phyloP scores from a whole-genome alignment of 2,113 vertebrate genomes.

The Corvus cornix region DNA sequence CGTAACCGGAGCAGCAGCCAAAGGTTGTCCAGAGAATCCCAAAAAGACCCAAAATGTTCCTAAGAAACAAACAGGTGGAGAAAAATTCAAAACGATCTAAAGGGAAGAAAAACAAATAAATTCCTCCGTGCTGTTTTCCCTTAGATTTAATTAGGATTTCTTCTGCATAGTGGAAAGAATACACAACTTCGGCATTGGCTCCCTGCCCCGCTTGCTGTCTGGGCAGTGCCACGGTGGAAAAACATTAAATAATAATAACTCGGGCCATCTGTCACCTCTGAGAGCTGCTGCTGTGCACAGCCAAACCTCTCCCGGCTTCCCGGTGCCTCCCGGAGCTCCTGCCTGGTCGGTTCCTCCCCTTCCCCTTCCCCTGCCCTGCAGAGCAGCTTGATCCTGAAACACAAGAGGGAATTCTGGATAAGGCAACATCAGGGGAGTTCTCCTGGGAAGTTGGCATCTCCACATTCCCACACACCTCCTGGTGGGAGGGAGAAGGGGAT shows the following conservation, averaged over 20 bases:
- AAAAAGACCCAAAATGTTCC: background rate
- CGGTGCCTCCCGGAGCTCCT: background rate
- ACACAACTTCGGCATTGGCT: background rate
- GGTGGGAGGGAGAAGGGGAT: background rate
- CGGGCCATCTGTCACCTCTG: background rate
- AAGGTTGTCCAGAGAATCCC: background rate
- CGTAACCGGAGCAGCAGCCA: fast-evolving
- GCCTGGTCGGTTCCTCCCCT: fast-evolving
- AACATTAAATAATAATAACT: background rate
- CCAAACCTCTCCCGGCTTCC: background rate
- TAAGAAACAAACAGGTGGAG: background rate
- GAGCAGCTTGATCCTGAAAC: background rate
- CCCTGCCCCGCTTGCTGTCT: background rate
- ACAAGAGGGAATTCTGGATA: background rate
- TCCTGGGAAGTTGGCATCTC: background rate
- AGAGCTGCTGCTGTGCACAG: background rate
- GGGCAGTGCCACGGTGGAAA: background rate
- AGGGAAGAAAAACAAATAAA: background rate
- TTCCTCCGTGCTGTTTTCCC: background rate
- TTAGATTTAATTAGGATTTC: background rate
- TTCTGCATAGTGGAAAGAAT: background rate
- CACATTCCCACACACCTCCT: fast-evolving
- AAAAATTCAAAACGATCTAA: background rate
- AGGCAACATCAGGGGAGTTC: background rate
- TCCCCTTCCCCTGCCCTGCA: background rate